Percentiles rank a stretch among this genome's conserved stretches.
Evolutionary conservation across 2,888 invertebrate species (phyloP).

Genomic region (Acanthosepion esculentum): DNA sequence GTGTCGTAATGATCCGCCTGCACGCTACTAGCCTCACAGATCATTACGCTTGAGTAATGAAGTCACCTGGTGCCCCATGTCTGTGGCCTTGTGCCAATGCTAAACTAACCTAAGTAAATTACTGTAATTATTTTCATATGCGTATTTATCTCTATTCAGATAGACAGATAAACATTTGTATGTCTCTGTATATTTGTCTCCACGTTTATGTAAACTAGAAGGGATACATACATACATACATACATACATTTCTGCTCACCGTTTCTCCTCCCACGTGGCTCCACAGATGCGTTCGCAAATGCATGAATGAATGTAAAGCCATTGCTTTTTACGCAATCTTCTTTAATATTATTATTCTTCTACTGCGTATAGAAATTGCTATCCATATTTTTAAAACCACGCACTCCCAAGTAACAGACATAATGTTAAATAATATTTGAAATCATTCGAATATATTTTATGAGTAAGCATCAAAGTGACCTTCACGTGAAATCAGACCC

Average conservation of each 20-base stretch:
- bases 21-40: background rate
- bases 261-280: no score
- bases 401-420: background rate
- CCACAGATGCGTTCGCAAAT: no score
- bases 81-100: background rate
- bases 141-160: background rate
- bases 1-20: no score
- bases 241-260: background rate
- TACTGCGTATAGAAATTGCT: background rate
- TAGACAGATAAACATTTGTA: background rate
- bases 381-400: no score
- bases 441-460: background rate
- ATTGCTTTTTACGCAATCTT: background rate
- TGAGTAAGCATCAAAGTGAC: background rate
- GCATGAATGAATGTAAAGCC: no score
- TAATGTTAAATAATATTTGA: slow-evolving; percentile 18
- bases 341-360: background rate
- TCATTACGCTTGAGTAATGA: background rate
- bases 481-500: background rate
- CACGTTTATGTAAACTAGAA: background rate
- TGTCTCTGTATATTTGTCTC: background rate
- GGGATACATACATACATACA: background rate
- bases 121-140: background rate
- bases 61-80: background rate
- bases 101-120: background rate